phyloP scores from a whole-genome alignment of 1,140 invertebrate species.

The Lamellibrachia luymesi region DNA sequence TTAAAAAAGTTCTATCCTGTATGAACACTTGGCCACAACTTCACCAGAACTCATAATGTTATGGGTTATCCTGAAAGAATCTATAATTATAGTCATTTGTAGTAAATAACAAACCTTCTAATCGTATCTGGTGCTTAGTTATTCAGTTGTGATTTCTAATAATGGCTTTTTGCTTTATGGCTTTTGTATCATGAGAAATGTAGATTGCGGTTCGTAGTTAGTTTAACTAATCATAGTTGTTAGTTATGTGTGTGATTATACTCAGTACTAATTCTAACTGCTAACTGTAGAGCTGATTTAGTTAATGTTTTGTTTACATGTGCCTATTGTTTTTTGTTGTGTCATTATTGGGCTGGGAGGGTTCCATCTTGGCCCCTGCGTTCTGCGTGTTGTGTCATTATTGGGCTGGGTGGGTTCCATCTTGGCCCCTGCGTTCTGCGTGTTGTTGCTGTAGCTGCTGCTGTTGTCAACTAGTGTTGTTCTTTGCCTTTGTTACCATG shows the following conservation, averaged over 20 bases:
- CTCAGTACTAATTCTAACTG: background rate
- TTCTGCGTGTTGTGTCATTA: background rate
- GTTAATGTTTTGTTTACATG: background rate
- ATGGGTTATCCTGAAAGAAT: background rate
- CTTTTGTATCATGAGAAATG: background rate
- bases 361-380: background rate
- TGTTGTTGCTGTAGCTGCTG: background rate
- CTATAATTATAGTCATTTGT: background rate
- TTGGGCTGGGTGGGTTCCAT: background rate
- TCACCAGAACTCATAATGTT: background rate
- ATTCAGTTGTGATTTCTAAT: background rate
- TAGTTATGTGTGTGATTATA: background rate
- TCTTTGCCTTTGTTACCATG: background rate
- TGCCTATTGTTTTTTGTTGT: background rate
- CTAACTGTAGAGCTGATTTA: background rate
- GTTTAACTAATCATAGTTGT: background rate
- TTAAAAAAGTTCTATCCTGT: too few relatives aligned
- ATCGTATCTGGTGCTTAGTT: background rate
- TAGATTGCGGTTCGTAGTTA: background rate
- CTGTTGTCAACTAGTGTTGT: background rate
- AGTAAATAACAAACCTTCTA: background rate
- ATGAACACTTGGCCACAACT: background rate
- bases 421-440: background rate
- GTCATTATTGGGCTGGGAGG: background rate
- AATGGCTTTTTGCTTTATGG: background rate